These are phyloP conservation scores for Alethe castanea DNA, from an alignment of 2,113 vertebrate species.

Conservation along the genomic window DNA sequence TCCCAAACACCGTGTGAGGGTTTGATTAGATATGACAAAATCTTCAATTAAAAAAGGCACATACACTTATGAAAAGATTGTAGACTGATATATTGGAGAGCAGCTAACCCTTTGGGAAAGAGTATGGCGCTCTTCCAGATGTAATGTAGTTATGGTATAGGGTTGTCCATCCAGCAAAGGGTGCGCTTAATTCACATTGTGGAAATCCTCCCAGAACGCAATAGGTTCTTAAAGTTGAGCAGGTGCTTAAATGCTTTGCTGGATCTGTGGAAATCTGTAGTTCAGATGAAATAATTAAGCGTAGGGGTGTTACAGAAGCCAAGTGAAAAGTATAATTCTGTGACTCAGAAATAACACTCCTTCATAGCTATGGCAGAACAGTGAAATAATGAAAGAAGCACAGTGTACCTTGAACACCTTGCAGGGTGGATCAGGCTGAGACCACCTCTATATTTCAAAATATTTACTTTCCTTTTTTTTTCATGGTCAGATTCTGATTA, in stretches of 20 bases:
- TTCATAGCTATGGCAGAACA: not conserved
- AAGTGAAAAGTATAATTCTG: constrained; percentile 48
- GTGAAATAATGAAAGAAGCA: constrained; percentile 4
- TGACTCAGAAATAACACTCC: constrained; percentile 47
- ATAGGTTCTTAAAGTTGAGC: constrained; percentile 34
- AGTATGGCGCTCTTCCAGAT: not conserved
- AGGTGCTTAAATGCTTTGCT: constrained; percentile 45
- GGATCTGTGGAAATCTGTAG: constrained; percentile 16
- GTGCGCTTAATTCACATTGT: not conserved
- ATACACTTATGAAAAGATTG: not conserved
- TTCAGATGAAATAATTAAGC: constrained; percentile 51
- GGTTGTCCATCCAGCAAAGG: not conserved
- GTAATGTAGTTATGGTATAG: not conserved
- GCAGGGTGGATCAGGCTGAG: not conserved
- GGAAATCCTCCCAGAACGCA: constrained; percentile 12
- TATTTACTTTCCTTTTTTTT: not conserved
- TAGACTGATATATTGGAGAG: not conserved
- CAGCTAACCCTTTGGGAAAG: not conserved
- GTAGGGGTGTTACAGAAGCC: constrained; percentile 37
- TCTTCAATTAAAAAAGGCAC: not conserved
- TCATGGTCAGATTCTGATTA: not conserved
- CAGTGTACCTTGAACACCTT: not conserved
- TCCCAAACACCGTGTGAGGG: accelerated
- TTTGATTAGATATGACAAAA: not conserved
- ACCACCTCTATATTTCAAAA: not conserved